These are phyloP conservation scores for Pseudococcus longispinus DNA, from an alignment of 2,888 invertebrate genomes.

Conservation along the genomic window DNA sequence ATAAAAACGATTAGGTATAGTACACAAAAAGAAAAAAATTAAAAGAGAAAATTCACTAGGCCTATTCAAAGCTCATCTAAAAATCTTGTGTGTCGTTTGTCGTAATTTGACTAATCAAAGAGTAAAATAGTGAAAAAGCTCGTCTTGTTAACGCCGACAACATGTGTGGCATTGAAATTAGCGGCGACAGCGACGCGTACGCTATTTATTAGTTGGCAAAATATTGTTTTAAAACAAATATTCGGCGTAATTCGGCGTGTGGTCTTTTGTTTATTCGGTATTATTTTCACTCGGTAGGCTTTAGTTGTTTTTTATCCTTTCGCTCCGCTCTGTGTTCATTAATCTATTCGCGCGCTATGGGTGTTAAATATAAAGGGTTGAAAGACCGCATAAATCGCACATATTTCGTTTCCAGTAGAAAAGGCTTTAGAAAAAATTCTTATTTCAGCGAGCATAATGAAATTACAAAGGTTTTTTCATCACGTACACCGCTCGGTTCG, in stretches of 20 bases:
- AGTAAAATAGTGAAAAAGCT: neutral
- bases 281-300: slow-evolving; percentile 38
- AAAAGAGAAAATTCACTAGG: neutral
- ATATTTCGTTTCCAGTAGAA: slow-evolving; percentile 51
- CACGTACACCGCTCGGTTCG: neutral
- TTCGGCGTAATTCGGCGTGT: neutral
- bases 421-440: slow-evolving; percentile 51
- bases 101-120: slow-evolving; percentile 13
- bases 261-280: slow-evolving; percentile 14
- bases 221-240: slow-evolving; percentile 33
- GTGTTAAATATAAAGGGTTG: slow-evolving; percentile 46
- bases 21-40: neutral
- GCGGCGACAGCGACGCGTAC: neutral
- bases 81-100: neutral
- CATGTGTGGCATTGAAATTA: slow-evolving; percentile 39
- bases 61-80: neutral
- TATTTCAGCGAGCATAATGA: slow-evolving; percentile 49
- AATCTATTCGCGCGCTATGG: slow-evolving; percentile 36
- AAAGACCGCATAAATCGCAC: slow-evolving; percentile 51
- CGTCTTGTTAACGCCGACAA: neutral
- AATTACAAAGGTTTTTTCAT: slow-evolving; percentile 45
- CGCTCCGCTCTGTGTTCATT: slow-evolving; percentile 6
- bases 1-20: too few species aligned
- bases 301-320: slow-evolving; percentile 16
- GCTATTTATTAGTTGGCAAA: slow-evolving; percentile 25